Conservation (phyloP, 2,113 vertebrate genomes). For the western clawed frog (Xenopus tropicalis) region UCB_Xtro_10.0 CM004443.2:170642501-170643000, state of each 20-base stretch:
- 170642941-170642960: not conserved
- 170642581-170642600: too few species aligned
- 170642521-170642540: too few species aligned
- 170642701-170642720: slow-evolving; percentile 87
- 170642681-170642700: slow-evolving; percentile 95
- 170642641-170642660: slow-evolving; percentile 91
- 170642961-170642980: too few species aligned
- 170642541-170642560: too few species aligned
- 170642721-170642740: slow-evolving; percentile 83
- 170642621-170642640: slow-evolving; percentile 97
- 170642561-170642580: too few species aligned
- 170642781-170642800: slow-evolving; percentile 84
- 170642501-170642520: too few species aligned
- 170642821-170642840: slow-evolving; percentile 88
- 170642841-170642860: slow-evolving; percentile 47
- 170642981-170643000: too few species aligned
- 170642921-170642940: not conserved
- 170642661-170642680: slow-evolving; percentile 84
- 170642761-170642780: slow-evolving; percentile 89
- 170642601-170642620: slow-evolving; percentile 69
- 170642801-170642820: slow-evolving; percentile 92
- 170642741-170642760: slow-evolving; percentile 88
- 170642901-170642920: not conserved
- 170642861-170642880: not conserved
- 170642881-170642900: not conserved